phyloP scores from a whole-genome alignment of 2,113 vertebrate genomes.

The Sinocyclocheilus anshuiensis region DNA sequence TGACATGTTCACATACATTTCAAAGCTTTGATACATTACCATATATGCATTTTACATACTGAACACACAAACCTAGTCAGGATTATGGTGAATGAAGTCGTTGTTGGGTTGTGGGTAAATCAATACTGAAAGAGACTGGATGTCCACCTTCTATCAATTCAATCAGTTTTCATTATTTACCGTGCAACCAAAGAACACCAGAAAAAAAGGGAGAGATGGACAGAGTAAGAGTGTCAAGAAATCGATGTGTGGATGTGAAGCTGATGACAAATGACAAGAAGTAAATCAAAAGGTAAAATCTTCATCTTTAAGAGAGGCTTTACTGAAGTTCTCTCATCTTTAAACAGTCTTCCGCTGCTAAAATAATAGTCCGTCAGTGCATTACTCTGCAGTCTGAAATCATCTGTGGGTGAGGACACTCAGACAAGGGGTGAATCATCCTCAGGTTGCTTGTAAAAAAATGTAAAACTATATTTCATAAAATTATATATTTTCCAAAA shows the following conservation, averaged over 20 bases:
- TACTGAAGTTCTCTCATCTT: neutral
- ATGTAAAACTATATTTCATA: neutral
- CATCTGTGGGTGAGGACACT: slow-evolving; percentile 26
- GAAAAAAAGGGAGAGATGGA: neutral
- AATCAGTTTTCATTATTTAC: neutral
- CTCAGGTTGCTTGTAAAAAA: slow-evolving; percentile 37
- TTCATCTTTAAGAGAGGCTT: neutral
- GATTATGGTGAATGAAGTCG: too few species aligned
- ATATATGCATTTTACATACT: too few species aligned
- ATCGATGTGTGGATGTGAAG: neutral
- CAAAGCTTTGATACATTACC: too few species aligned
- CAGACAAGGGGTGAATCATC: slow-evolving; percentile 31
- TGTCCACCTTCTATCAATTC: slow-evolving; percentile 8
- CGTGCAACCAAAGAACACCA: neutral
- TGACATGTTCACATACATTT: too few species aligned
- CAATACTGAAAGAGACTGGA: slow-evolving; percentile 11
- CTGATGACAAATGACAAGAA: neutral
- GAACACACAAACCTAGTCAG: too few species aligned
- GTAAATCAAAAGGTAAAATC: neutral
- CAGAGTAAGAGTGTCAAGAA: neutral
- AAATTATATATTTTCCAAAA: neutral
- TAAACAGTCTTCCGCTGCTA: neutral
- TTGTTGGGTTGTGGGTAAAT: too few species aligned
- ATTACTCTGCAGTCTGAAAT: neutral
- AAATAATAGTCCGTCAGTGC: neutral